These are phyloP conservation scores for Acanthoscelides obtectus DNA, from an alignment of 2,888 invertebrate genomes.

Conservation along the genomic window DNA sequence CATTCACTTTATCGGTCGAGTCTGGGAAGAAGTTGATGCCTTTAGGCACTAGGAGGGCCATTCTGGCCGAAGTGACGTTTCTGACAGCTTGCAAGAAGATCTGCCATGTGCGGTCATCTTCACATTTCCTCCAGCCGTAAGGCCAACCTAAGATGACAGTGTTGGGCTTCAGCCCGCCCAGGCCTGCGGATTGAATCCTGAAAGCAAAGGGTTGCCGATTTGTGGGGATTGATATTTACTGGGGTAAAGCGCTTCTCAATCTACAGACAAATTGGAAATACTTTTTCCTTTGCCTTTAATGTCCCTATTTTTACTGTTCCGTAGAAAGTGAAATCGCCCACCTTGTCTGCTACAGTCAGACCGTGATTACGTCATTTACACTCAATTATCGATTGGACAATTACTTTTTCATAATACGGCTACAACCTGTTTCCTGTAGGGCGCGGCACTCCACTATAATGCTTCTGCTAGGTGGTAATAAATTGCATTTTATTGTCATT, in stretches of 20 bases:
- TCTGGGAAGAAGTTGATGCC: constrained; percentile 97
- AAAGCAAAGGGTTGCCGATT: constrained; percentile 22
- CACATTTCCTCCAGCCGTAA: constrained; percentile 91
- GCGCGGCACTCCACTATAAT: not conserved
- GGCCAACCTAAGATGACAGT: constrained; percentile 99
- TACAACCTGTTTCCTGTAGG: not conserved
- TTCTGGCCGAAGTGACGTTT: constrained; percentile 82
- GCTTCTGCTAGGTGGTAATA: not conserved
- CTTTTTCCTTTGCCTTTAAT: no score
- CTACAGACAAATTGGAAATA: no score
- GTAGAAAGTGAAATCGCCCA: not conserved
- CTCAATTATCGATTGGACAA: not conserved
- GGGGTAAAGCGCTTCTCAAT: no score
- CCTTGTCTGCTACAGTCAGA: not conserved
- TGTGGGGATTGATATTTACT: no score
- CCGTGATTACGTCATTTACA: not conserved
- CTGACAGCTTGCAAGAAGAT: constrained; percentile 82
- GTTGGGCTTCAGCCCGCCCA: constrained; percentile 98
- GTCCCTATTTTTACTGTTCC: no score
- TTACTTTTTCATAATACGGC: not conserved
- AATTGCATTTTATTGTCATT: not conserved
- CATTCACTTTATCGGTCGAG: constrained; percentile 85
- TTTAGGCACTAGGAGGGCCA: constrained; percentile 96
- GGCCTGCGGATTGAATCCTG: constrained; percentile 92
- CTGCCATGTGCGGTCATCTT: constrained; percentile 78